Evolutionary conservation across 64 coral and sea anemone species (phyloP), one percentile per base, ranked within the genome.

Genomic region (Platygyra sinensis): DNA sequence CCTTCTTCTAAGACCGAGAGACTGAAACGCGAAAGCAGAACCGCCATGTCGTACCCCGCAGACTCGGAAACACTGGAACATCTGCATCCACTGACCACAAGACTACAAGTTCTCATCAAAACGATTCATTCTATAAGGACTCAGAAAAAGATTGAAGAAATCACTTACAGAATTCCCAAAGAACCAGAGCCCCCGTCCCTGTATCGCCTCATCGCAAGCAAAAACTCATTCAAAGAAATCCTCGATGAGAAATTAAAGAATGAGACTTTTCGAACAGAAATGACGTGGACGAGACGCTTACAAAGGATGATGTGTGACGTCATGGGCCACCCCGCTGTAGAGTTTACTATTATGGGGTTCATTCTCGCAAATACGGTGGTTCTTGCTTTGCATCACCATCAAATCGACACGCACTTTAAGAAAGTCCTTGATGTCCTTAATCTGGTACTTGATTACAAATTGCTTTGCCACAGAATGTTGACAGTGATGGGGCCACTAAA

Each of bases 301-400:
- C 91, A 93, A 32, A 83, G 85, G 52, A n/a, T 65, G 36, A 76
- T 94, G 28, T 87, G 74, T 57, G 69, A 71, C 2, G 13, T 87
- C 6, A 77, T 94, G 10, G 85, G 77, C 81, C 88, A 94, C 50
- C 67, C 92, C 0, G 72, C 46, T 17, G 93, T 97, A 80, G 95
- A 97, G 62, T 72, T 80, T 18, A 72, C 10, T 50, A 78, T 97
- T 32, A 91, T 93, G 57, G 82, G 67, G 0, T 88, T 97, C 19
- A 97, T 97, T 39, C 61, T 91, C 2, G 75, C 86, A 12, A 97
- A 97, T 67, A 94, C 95, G 1, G 73, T 94, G 64, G 73, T 94
- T 2, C 83, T 97, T 20, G 95, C 91, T 38, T 8, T 90, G 13
- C 87, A 97, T 88, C 92, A 97, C 51, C 82, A 97, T 32, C 72